Evolutionary conservation across 2,888 invertebrate genomes (phyloP).

Genomic region (Aleiodes alternator): DNA sequence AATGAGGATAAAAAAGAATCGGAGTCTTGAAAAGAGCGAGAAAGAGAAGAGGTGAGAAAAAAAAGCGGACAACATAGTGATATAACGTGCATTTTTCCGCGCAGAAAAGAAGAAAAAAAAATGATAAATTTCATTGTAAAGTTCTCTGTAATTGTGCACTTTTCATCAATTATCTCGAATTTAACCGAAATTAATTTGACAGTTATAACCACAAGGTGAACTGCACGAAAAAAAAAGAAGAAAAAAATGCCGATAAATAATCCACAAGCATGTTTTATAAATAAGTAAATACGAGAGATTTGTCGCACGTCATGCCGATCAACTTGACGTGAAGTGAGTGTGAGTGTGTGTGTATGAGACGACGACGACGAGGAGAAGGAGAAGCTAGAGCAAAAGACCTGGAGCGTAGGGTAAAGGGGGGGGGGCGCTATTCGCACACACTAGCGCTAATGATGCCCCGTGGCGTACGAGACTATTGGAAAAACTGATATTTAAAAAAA

Average conservation of each 20-base stretch:
- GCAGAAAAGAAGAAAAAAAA: neutral
- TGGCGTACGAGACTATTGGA: constrained; percentile 38
- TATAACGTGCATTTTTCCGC: neutral
- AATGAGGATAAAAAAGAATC: constrained; percentile 6
- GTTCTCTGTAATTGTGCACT: neutral
- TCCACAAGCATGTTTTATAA: constrained; percentile 69
- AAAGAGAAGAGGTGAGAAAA: neutral
- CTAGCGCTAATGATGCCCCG: constrained; percentile 59
- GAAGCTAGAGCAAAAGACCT: constrained; percentile 23
- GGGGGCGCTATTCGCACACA: constrained; percentile 54
- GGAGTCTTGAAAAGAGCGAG: too few species aligned
- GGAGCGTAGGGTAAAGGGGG: constrained; percentile 21
- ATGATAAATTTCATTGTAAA: neutral
- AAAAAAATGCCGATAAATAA: constrained; percentile 18
- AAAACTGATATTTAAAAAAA: too few species aligned
- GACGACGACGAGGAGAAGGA: neutral
- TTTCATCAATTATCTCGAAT: constrained; percentile 17
- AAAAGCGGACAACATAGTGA: constrained; percentile 9
- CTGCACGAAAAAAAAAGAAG: constrained; percentile 35
- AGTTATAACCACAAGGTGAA: constrained; percentile 24
- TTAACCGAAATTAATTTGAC: constrained; percentile 25
- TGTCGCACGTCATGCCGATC: constrained; percentile 67
- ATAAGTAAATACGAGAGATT: constrained; percentile 72
- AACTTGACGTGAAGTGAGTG: constrained; percentile 39
- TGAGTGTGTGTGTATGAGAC: constrained; percentile 19